A percentile compares a stretch with the other conserved stretches of the same genome.
These are phyloP conservation scores for Patella depressa DNA, from an alignment of 2,888 invertebrate species.

Conservation along the genomic window DNA sequence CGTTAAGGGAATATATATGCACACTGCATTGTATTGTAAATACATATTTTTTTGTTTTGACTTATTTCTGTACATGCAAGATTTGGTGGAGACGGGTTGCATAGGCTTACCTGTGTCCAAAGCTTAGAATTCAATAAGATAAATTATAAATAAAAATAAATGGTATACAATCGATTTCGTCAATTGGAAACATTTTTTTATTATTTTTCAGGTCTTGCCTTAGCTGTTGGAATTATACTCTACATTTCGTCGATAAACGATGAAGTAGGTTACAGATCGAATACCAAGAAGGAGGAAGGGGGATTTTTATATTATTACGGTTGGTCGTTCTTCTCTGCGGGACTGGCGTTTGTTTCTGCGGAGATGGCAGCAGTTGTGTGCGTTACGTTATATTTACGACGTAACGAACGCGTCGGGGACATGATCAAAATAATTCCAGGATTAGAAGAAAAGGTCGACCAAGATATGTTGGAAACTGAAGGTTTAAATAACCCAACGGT, in stretches of 20 bases:
- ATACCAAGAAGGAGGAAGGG: conserved; percentile 50
- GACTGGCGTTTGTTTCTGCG: conserved; percentile 63
- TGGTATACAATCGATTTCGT: not conserved
- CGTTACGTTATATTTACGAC: conserved; percentile 63
- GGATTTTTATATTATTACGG: conserved; percentile 65
- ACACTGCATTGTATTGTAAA: too few relatives aligned
- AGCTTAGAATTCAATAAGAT: too few relatives aligned
- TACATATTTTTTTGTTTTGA: too few relatives aligned
- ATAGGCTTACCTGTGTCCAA: too few relatives aligned
- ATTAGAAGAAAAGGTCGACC: conserved; percentile 25
- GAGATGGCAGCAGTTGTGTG: conserved; percentile 65
- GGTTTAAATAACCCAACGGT: conserved; percentile 20
- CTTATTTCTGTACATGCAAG: too few relatives aligned
- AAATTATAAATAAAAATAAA: too few relatives aligned
- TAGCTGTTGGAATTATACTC: conserved; percentile 66
- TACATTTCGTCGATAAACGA: conserved; percentile 69
- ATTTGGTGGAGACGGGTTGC: too few relatives aligned
- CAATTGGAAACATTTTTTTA: not conserved
- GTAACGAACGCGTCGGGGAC: conserved; percentile 54
- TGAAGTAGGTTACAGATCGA: conserved; percentile 63
- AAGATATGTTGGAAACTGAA: not conserved
- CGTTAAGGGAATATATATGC: too few relatives aligned
- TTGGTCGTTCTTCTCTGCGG: conserved; percentile 69
- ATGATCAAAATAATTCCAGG: conserved; percentile 62
- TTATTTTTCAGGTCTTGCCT: conserved; percentile 55